phyloP scores from a whole-genome alignment of 2,888 invertebrate genomes.

The Rhabditoides inermis region DNA sequence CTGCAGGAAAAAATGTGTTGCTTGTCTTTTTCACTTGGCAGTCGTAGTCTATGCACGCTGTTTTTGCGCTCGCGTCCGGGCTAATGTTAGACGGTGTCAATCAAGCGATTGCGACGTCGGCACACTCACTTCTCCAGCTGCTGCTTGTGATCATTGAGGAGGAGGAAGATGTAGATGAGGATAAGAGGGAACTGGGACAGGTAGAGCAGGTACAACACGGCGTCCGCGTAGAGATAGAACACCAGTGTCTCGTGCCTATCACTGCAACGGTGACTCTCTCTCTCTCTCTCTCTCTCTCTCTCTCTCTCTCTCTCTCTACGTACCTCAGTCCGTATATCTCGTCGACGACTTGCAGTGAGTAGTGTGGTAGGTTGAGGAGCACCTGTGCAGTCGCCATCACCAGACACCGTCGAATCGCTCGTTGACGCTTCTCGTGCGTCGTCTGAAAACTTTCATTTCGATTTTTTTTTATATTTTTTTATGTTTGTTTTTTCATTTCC shows the following conservation, averaged over 20 bases:
- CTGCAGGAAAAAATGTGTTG: too few relatives aligned
- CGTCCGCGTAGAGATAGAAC: conserved; percentile 37
- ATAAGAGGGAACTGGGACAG: conserved; percentile 39
- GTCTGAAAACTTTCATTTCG: conserved; percentile 3
- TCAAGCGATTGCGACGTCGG: too few relatives aligned
- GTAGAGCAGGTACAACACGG: conserved; percentile 37
- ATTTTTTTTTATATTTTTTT: too few relatives aligned
- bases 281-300: neutral
- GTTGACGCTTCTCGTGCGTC: conserved; percentile 18
- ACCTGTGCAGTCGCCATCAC: conserved; percentile 40
- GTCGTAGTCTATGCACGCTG: too few relatives aligned
- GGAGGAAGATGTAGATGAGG: conserved; percentile 27
- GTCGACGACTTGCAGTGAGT: conserved; percentile 36
- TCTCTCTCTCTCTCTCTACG: neutral
- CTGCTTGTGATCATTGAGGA: conserved; percentile 9
- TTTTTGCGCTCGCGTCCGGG: too few relatives aligned
- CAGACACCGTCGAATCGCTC: conserved; percentile 38
- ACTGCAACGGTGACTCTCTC: too few relatives aligned
- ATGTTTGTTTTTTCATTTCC: too few relatives aligned
- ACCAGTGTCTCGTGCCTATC: conserved; percentile 2
- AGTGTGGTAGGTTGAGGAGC: conserved; percentile 38
- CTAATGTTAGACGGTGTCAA: too few relatives aligned
- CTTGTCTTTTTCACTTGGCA: too few relatives aligned
- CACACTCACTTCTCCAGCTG: conserved; percentile 7
- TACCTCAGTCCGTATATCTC: conserved; percentile 28